Evolutionary conservation across 2,113 vertebrate genomes (phyloP).

Genomic region (Turdus rufiventris): DNA sequence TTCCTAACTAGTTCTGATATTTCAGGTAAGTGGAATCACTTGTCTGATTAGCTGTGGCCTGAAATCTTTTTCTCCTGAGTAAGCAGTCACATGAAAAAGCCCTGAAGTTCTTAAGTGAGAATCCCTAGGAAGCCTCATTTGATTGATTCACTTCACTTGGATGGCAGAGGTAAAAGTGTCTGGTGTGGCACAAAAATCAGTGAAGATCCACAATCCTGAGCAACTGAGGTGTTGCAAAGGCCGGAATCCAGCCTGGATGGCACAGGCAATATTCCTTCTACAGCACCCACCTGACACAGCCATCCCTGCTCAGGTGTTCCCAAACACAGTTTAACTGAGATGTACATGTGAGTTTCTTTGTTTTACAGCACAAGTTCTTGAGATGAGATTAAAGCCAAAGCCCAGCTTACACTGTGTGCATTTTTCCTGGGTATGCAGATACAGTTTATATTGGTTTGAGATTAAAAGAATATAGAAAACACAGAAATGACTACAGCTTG

Average conservation of each 20-base stretch:
- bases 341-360: not conserved
- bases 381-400: not conserved
- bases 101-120: not conserved
- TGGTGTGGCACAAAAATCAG: not conserved
- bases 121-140: not conserved
- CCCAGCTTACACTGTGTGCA: not conserved
- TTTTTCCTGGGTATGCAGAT: not conserved
- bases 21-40: constrained; percentile 16
- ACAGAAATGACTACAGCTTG: not conserved
- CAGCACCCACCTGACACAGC: not conserved
- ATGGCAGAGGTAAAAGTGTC: not conserved
- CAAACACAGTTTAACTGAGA: not conserved
- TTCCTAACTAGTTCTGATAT: not conserved
- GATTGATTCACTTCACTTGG: not conserved
- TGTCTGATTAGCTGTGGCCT: not conserved
- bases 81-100: not conserved
- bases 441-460: not conserved
- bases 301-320: not conserved
- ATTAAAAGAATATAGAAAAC: not conserved
- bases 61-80: not conserved
- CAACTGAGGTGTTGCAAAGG: not conserved
- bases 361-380: not conserved
- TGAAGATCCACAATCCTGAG: not conserved
- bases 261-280: not conserved
- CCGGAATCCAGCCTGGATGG: not conserved